Evolutionary conservation across 2,888 invertebrate species (phyloP).

Genomic region (Gryllus longicercus): DNA sequence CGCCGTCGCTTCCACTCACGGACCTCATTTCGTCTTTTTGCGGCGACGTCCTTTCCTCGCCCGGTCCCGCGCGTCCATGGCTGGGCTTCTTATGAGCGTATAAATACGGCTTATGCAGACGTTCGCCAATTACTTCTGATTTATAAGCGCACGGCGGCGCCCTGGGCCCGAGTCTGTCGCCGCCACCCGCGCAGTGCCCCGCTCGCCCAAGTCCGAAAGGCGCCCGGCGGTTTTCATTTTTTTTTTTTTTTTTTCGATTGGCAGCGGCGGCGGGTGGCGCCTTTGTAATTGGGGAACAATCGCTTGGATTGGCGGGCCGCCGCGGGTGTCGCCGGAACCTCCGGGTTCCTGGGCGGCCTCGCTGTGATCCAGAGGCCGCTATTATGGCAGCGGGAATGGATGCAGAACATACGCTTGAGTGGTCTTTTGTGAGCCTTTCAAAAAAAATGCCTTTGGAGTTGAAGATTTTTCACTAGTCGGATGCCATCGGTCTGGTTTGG

Average conservation of each 20-base stretch:
- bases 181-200: background rate
- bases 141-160: background rate
- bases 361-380: background rate
- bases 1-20: no score
- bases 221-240: background rate
- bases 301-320: background rate
- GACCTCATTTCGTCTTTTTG: no score
- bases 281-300: constrained; percentile 4
- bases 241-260: background rate
- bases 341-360: background rate
- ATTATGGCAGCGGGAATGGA: background rate
- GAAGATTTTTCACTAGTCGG: no score
- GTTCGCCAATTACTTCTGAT: background rate
- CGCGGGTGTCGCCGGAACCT: background rate
- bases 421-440: no score
- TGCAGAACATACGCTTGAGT: no score
- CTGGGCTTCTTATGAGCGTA: background rate
- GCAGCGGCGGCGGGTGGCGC: background rate
- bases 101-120: constrained; percentile 17
- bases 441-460: no score
- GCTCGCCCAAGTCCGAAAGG: background rate
- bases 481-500: no score
- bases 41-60: no score
- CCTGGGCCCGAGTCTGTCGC: background rate
- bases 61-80: no score